Base-by-base conservation (phyloP, 2,113 vertebrate species). In the Xiphophorus couchianus region DNA sequence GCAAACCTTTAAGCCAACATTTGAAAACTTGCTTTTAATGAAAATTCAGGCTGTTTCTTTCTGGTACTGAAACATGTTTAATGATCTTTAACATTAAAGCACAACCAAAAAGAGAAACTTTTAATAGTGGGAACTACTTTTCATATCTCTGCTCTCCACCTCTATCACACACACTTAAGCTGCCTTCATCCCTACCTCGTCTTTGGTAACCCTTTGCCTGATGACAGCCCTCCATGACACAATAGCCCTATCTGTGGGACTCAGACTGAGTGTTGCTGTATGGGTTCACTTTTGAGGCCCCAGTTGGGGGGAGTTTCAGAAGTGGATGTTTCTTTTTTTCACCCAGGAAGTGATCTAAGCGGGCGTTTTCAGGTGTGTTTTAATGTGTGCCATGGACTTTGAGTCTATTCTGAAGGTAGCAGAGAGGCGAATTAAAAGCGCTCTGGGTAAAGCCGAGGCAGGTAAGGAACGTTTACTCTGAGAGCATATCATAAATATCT, bases 341-440 rank as follows among this genome's bases (percentile, higher is more conserved):
- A 74, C 61, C 12, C 37, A 39, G 37, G 35, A 42, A 69, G 66
- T 44, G 27, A 37, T 19, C 1, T 68, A 30, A 9, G 15, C 13
- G 35, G 9, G 33, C 66, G 62, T 79, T 37, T 58, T 14, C 77
- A 80, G 39, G 66, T 74, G 79, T 58, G 71, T 58, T 58, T 58
- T 58, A 58, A 8, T 25, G 71, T 33, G 44, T n/a, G 33, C 1
- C 19, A 93, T 93, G 91, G 91, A 93, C 73, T 88, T 91, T 75
- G 91, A 93, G 28, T 83, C 87, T 51, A 80, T 93, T 37, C 54
- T 93, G 69, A 84, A 58, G 27, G 79, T 90, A 72, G 91, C 91
- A 4, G 91, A 93, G 71, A 85, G 68, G 66, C 88, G 86, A 77
- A 58, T 93, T 69, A 89, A 85, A 39, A 64, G 74, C n/a, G 88